A percentile compares a stretch with the other conserved stretches of the same genome.
These are phyloP conservation scores for Antechinus stuartii DNA, from an alignment of 2,113 vertebrate species.

Conservation along the genomic window DNA sequence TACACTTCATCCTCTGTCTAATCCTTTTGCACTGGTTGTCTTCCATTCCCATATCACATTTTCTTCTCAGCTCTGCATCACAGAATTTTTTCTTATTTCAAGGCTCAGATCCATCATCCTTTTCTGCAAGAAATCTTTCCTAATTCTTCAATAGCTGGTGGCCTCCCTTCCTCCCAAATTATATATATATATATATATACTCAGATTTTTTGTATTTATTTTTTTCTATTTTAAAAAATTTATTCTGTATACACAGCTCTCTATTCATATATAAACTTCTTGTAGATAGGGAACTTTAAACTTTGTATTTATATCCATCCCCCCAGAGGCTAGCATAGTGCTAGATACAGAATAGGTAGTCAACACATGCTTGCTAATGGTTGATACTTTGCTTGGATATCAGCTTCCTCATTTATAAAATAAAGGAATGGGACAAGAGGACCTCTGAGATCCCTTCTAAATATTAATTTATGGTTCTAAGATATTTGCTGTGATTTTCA, in stretches of 20 bases:
- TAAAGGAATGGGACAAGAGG: neutral
- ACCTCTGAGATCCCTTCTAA: neutral
- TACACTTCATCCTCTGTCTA: neutral
- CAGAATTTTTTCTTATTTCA: neutral
- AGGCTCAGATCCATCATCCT: neutral
- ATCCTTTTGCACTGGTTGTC: neutral
- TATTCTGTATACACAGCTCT: neutral
- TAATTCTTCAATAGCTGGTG: neutral
- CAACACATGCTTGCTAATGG: neutral
- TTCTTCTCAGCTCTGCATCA: neutral
- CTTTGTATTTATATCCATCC: neutral
- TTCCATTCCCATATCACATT: neutral
- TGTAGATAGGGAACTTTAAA: neutral
- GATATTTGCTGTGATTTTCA: too few relatives aligned
- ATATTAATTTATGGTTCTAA: too few relatives aligned
- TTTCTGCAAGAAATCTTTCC: neutral
- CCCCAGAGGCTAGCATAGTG: neutral
- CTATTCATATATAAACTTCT: neutral
- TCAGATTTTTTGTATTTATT: neutral
- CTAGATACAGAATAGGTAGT: neutral
- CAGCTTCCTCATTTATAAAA: neutral
- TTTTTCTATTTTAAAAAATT: neutral
- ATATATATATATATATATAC: neutral
- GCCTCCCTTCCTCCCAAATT: neutral
- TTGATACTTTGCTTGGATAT: neutral